Evolutionary conservation across 2,113 vertebrate species (phyloP).

Genomic region (Grammomys surdaster): DNA sequence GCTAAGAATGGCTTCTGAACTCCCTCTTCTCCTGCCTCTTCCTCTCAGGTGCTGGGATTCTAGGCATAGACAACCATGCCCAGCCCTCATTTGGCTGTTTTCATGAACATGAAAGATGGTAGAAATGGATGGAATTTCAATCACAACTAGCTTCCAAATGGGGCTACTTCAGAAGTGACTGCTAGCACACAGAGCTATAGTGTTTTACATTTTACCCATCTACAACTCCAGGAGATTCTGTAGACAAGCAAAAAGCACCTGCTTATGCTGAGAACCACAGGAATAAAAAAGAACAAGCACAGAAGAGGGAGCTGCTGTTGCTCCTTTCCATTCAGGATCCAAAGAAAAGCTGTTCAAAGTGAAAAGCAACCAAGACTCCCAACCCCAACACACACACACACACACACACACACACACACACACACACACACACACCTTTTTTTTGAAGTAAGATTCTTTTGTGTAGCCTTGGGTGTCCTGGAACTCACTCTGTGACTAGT

Average conservation of each 20-base stretch:
- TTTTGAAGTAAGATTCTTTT: neutral
- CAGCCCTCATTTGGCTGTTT: neutral
- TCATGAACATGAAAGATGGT: neutral
- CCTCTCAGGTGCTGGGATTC: neutral
- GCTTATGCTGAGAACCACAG: neutral
- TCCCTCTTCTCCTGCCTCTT: neutral
- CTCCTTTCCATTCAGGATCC: neutral
- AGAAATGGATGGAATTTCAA: neutral
- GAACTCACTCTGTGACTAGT: neutral
- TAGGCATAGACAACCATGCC: no score
- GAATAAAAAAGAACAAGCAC: neutral
- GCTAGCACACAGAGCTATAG: neutral
- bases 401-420: no score
- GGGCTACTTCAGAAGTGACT: conserved; percentile 1
- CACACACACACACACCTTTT: no score
- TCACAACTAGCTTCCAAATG: neutral
- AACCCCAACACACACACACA: no score
- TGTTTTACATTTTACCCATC: conserved; percentile 32
- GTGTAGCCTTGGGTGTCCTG: neutral
- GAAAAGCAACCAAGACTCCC: neutral
- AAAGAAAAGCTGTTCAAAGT: conserved; percentile 23
- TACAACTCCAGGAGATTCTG: neutral
- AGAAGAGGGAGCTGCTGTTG: neutral
- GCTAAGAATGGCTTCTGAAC: neutral
- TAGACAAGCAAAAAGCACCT: conserved; percentile 27